A percentile compares a stretch with the other conserved stretches of the same genome.
Conservation (phyloP, 2,888 invertebrate species). For the Drosophila robusta region DNA sequence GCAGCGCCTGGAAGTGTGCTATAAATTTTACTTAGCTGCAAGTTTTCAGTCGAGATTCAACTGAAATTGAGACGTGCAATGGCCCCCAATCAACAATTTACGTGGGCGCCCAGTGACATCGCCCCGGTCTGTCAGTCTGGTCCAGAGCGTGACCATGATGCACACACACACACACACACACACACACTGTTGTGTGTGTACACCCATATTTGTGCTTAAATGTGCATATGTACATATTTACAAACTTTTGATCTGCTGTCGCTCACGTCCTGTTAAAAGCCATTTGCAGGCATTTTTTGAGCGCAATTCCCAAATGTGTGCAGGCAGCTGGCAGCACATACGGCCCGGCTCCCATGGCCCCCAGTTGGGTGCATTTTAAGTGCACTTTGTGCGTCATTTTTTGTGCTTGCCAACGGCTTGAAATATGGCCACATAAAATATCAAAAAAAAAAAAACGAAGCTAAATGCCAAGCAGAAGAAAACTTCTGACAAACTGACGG, state of each 20-base stretch:
- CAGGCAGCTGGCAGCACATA: constrained; percentile 12
- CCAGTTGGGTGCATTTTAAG: constrained; percentile 44
- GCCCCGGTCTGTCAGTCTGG: constrained; percentile 13
- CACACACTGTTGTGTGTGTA: background rate
- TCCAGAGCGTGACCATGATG: constrained; percentile 34
- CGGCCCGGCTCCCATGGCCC: background rate
- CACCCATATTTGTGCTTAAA: background rate
- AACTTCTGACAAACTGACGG: constrained; percentile 74
- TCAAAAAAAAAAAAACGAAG: no score
- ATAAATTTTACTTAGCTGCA: constrained; percentile 75
- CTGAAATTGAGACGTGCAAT: constrained; percentile 66
- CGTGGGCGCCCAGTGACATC: constrained; percentile 31
- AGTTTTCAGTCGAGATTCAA: constrained; percentile 74
- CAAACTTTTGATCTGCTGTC: constrained; percentile 3
- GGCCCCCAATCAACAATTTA: constrained; percentile 60
- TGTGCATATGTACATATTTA: background rate
- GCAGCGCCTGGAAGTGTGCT: constrained; percentile 40
- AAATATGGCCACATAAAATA: constrained; percentile 49
- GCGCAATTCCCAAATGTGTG: constrained; percentile 57
- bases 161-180: constrained; percentile 3
- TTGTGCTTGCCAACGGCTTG: constrained; percentile 38
- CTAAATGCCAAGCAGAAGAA: constrained; percentile 33
- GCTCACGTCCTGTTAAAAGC: constrained; percentile 48
- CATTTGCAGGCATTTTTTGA: constrained; percentile 54
- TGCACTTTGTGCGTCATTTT: constrained; percentile 59